Base-by-base conservation (phyloP, 2,888 invertebrate species). In the Leptogaster cylindrica region DNA sequence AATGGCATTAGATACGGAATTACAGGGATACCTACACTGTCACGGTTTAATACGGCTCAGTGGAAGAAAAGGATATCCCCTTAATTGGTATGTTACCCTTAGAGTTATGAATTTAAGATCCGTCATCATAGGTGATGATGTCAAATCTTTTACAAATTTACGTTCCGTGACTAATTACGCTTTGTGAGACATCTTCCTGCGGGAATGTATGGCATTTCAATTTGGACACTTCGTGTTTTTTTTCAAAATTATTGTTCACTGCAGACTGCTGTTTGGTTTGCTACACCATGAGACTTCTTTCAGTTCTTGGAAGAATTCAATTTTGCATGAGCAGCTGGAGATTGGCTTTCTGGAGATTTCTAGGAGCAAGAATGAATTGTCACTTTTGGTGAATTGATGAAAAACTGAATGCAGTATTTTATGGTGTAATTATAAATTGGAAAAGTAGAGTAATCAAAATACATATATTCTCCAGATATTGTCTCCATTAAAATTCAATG, bases 121-220 rank as follows among this genome's bases (percentile, higher is more conserved):
- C 23, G 61, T 68, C 68, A 68, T 68, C 66, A 68, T 65, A 27
- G 69, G 44, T 63, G 66, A 69, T 69, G 66, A 69, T 69, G 66
- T 66, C 48, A 66, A 66, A 66, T 66, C 66, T 61, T 67, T 55
- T 41, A 66, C 28, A 66, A 66, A 69, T 69, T 69, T 69, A 69
- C 66, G 39, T 46, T 66, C 69, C 63, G 58, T 48, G 55, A 55
- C 69, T 25, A 69, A 69, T 66, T 66, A 18, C 58, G 46, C 44
- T 68, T 44, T 33, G 31, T 20, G 16, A 20, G 10, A 12, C 20
- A 7, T 64, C 33, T 51, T 23, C 39, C n/a, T 12, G 23, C 5
- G n/a, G 41, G 61, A 27, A 23, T 61, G 27, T 61, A 20, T 41
- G 44, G 44, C 41, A 28, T 61, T 41, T 44, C 44, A 61, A 44